A percentile compares a stretch with the other conserved stretches of the same genome.
phyloP scores from a whole-genome alignment of 2,113 vertebrate species.

The Periophthalmodon schlosseri region DNA sequence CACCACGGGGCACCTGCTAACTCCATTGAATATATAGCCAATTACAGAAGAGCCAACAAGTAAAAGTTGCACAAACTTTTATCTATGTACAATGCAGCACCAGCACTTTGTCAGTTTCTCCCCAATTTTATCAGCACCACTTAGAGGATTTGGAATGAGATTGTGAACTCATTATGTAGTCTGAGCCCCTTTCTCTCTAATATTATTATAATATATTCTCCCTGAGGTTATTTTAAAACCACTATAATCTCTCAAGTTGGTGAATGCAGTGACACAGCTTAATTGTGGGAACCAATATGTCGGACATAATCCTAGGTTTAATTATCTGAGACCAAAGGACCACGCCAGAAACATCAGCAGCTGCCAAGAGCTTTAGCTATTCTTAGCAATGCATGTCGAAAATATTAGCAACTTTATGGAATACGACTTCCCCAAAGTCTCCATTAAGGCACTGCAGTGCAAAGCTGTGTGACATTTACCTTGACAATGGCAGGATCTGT shows the following conservation, averaged over 20 bases:
- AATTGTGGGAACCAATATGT: background rate
- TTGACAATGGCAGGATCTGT: conserved; percentile 90
- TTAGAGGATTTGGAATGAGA: background rate
- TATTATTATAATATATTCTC: background rate
- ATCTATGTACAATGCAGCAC: background rate
- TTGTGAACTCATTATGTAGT: background rate
- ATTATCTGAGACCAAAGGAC: background rate
- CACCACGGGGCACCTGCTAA: conserved; percentile 26
- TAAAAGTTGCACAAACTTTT: conserved; percentile 9
- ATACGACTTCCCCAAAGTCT: background rate
- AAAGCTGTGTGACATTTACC: conserved; percentile 70
- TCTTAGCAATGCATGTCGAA: conserved; percentile 3
- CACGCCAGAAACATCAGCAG: background rate
- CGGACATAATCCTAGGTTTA: background rate
- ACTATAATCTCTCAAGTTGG: conserved; percentile 17
- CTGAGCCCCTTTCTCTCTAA: background rate
- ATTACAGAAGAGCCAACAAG: conserved; percentile 12
- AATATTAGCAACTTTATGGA: conserved; percentile 8
- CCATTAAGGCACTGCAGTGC: background rate
- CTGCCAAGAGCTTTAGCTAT: background rate
- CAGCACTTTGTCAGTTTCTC: background rate
- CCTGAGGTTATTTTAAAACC: conserved; percentile 1
- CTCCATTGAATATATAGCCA: conserved; percentile 23
- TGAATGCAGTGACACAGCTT: conserved; percentile 8
- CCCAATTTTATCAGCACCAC: background rate